Percentiles rank a stretch among this genome's conserved stretches.
phyloP scores from a whole-genome alignment of 2,888 invertebrate genomes.

The Idaea biselata region DNA sequence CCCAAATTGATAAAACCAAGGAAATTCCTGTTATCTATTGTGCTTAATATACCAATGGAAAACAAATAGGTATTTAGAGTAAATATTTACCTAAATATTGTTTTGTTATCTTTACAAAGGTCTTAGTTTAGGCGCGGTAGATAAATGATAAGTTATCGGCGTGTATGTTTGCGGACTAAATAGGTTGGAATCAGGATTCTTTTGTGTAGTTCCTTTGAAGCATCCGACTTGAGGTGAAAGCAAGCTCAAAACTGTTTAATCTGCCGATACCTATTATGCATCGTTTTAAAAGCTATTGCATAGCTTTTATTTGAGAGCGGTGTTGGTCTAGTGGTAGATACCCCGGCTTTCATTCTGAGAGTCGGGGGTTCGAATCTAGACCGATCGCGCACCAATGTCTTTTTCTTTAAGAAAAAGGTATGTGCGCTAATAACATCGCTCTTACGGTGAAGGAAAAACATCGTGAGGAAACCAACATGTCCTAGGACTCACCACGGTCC shows the following conservation, averaged over 20 bases:
- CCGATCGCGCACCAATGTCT: no score
- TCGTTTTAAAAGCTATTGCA: no score
- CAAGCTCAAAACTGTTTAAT: not conserved
- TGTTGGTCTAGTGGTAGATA: no score
- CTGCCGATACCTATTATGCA: not conserved
- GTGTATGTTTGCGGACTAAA: slow-evolving; percentile 16
- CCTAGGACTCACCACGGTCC: no score
- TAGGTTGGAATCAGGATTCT: slow-evolving; percentile 17
- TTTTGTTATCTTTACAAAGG: slow-evolving; percentile 17
- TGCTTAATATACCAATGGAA: slow-evolving; percentile 19
- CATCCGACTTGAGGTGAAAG: slow-evolving; percentile 32
- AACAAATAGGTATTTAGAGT: slow-evolving; percentile 14
- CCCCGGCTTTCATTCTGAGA: no score
- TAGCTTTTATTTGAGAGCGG: no score
- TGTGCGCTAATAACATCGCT: no score
- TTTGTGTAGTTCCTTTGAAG: slow-evolving; percentile 38
- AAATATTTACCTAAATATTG: slow-evolving; percentile 16
- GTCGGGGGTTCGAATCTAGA: no score
- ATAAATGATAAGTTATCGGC: slow-evolving; percentile 20
- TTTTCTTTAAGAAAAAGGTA: no score
- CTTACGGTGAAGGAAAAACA: no score
- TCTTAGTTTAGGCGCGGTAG: slow-evolving; percentile 15
- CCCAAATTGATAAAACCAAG: slow-evolving; percentile 10
- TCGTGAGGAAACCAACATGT: no score
- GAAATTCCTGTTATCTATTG: slow-evolving; percentile 13